Evolutionary conservation across 2,797 vertebrate species (phyloP).

Genomic region (Falco concolor): DNA sequence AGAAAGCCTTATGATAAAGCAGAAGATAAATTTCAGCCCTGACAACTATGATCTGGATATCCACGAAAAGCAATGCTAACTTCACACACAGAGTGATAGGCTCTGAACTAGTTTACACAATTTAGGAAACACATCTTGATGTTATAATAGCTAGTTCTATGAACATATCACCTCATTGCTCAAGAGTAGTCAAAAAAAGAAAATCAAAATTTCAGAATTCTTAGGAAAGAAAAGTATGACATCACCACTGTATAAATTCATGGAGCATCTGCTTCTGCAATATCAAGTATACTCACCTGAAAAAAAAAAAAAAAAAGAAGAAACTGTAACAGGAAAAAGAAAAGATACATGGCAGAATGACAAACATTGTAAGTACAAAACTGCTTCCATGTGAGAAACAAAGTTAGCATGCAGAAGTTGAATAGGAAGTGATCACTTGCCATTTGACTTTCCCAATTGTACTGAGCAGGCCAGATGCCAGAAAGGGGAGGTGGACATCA

Average conservation of each 20-base stretch:
- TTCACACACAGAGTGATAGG: background rate
- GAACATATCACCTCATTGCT: constrained; percentile 13
- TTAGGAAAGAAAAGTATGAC: background rate
- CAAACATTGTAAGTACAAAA: background rate
- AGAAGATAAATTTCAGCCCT: background rate
- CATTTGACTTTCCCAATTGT: background rate
- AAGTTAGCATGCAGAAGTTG: background rate
- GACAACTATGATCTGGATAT: background rate
- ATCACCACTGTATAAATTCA: background rate
- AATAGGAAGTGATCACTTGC: background rate
- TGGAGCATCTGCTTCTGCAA: background rate
- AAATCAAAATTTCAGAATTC: background rate
- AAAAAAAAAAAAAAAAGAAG: background rate
- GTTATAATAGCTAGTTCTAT: background rate
- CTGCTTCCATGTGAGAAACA: background rate
- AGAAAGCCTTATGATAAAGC: background rate
- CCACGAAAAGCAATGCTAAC: background rate
- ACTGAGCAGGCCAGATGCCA: background rate
- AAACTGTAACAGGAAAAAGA: background rate
- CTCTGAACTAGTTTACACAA: constrained; percentile 9
- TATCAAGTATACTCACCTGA: background rate
- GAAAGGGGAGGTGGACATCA: background rate
- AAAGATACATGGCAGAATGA: background rate
- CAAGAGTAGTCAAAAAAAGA: background rate
- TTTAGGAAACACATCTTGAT: constrained; percentile 12